Evolutionary conservation across 2,888 invertebrate genomes (phyloP), one percentile per base, ranked within the genome.

Genomic region (Keiferia lycopersicella): DNA sequence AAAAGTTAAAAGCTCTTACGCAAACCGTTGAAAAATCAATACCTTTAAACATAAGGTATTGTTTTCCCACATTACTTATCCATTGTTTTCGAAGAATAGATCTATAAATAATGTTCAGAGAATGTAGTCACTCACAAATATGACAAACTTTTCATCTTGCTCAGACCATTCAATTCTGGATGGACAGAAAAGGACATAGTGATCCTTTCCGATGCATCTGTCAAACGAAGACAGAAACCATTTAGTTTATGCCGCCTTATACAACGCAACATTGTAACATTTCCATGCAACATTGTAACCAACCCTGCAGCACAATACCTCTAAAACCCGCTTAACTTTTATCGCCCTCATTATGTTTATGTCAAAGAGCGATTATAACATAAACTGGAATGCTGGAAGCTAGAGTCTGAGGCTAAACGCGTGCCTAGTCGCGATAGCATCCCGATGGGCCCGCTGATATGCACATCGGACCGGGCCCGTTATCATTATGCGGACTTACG

Each of bases 161-260:
- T 64, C 63, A 67, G 77, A 68, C 76, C 80, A 80, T 83, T 81
- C 76, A 77, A 79, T 79, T 73, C 73, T 76, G 74, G 73, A 74
- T 73, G 72, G 73, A 69, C 69, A 73, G 48, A 61, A 48, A 22
- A 72, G 77, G 79, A 81, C 79, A 72, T 75, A 77, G 73, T 74
- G 70, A 61, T 50, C 61, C 68, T 68, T 72, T 70, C 68, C 71
- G 76, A 72, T 86, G 84, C 81, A 87, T 88, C 85, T 78, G 78
- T 86, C 83, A 84, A 80, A 81, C 77, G 76, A 74, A 75, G 79
- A 79, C 77, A 71, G 77, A 78, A 74, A 77, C 82, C 80, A 85
- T 86, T 88, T 84, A 80, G 83, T 84, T 80, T 78, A 82, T 85
- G 84, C 80, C 85, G 82, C 82, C 81, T 83, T 84, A 85, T 84